Conservation (phyloP, 2,888 invertebrate genomes). For the Nymphalis polychloros region DNA sequence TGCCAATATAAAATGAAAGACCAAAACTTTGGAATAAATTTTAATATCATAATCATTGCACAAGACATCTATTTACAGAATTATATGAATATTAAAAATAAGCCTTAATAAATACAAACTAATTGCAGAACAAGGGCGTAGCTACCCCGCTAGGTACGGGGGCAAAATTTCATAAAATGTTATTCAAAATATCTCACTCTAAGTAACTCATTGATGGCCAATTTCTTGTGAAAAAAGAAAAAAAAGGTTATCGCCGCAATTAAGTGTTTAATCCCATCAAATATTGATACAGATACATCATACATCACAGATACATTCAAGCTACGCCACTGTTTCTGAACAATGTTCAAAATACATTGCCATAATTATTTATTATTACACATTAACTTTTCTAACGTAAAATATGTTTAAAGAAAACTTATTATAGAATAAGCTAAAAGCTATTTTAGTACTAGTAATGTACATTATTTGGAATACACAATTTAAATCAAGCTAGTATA, state of each 20-base stretch:
- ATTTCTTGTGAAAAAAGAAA: no score
- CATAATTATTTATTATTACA: background rate
- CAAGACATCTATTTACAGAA: background rate
- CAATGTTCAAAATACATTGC: constrained; percentile 1
- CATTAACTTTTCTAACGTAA: background rate
- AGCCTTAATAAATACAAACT: background rate
- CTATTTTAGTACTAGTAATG: background rate
- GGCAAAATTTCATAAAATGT: no score
- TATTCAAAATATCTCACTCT: no score
- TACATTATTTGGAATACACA: constrained; percentile 9
- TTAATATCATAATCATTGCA: constrained; percentile 21
- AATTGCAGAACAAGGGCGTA: background rate
- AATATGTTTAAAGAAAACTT: constrained; percentile 4
- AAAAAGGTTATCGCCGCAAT: no score
- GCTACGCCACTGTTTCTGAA: no score
- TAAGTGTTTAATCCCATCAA: no score
- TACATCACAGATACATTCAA: no score
- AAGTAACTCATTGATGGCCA: no score
- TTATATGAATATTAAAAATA: background rate
- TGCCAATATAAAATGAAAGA: constrained; percentile 32
- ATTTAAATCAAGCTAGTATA: constrained; percentile 15
- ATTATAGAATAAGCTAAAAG: constrained; percentile 9
- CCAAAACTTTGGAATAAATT: constrained; percentile 17
- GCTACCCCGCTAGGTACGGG: no score
- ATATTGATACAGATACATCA: no score